Evolutionary conservation across 2,888 invertebrate genomes (phyloP).

Genomic region (Limnephilus rhombicus): DNA sequence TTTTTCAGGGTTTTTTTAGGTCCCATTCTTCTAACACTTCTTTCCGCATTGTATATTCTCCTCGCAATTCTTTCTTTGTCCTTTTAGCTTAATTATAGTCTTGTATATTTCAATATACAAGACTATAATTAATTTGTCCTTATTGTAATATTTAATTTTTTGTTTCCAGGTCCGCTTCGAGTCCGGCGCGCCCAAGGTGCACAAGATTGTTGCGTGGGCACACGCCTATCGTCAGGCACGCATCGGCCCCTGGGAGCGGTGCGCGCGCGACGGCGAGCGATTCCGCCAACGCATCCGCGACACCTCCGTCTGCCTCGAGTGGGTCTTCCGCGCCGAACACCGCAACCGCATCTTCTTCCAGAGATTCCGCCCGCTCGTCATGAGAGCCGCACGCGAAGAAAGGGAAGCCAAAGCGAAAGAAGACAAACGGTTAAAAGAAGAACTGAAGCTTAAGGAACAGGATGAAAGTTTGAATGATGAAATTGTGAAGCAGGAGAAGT

Average conservation of each 20-base stretch:
- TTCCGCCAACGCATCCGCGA: slow-evolving; percentile 76
- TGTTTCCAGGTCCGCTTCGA: slow-evolving; percentile 79
- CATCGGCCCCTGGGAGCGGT: slow-evolving; percentile 80
- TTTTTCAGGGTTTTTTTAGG: too few species aligned
- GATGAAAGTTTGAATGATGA: slow-evolving; percentile 3
- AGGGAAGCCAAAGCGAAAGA: slow-evolving; percentile 70
- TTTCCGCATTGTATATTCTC: too few species aligned
- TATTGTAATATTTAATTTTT: background rate
- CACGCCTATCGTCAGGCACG: slow-evolving; percentile 80
- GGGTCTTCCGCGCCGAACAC: slow-evolving; percentile 77
- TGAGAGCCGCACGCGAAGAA: slow-evolving; percentile 70
- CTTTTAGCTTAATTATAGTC: too few species aligned
- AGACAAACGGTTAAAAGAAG: slow-evolving; percentile 58
- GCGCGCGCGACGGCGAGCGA: slow-evolving; percentile 77
- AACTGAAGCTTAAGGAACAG: slow-evolving; percentile 25
- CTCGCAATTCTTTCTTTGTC: too few species aligned
- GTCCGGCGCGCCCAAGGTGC: slow-evolving; percentile 75
- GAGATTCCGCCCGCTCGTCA: slow-evolving; percentile 72
- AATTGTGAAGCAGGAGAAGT: background rate
- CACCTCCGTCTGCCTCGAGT: slow-evolving; percentile 75
- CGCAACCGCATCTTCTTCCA: slow-evolving; percentile 76
- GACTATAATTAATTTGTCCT: background rate
- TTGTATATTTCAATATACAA: too few species aligned
- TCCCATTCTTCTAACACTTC: too few species aligned
- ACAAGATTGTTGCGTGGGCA: slow-evolving; percentile 80